These are phyloP conservation scores for Syngnathus floridae DNA, from an alignment of 2,113 vertebrate species.

Conservation along the genomic window DNA sequence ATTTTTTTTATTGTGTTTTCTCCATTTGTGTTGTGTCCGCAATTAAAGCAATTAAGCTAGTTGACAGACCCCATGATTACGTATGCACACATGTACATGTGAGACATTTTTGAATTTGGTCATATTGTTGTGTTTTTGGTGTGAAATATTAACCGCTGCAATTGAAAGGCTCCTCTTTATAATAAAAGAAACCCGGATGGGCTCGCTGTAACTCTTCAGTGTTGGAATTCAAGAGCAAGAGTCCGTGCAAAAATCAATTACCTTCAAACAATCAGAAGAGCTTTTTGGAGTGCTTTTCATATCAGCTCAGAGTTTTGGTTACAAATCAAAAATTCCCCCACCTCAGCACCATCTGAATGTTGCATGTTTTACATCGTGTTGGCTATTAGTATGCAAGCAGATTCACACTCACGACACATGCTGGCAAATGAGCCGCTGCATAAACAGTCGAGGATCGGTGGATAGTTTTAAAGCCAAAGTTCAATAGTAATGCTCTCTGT, in stretches of 20 bases:
- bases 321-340: conserved; percentile 8
- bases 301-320: not conserved
- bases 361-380: conserved; percentile 27
- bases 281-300: conserved; percentile 28
- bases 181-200: conserved; percentile 19
- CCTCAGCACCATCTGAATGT: conserved; percentile 23
- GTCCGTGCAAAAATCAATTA: conserved; percentile 32
- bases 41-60: not conserved
- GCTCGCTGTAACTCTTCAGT: conserved; percentile 13
- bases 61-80: not conserved
- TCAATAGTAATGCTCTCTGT: not conserved
- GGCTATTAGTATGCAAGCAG: conserved; percentile 15
- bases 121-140: conserved; percentile 9
- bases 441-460: not conserved
- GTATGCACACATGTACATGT: not conserved
- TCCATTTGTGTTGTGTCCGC: not conserved
- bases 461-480: not conserved
- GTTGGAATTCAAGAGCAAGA: conserved; percentile 30
- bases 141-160: conserved; percentile 27
- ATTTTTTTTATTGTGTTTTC: not conserved
- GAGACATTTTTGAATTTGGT: conserved; percentile 1
- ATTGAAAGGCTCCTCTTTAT: conserved; percentile 47
- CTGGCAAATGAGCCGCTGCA: conserved; percentile 12
- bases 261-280: conserved; percentile 23
- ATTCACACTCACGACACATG: conserved; percentile 3